Percentiles rank a stretch among this genome's conserved stretches.
Conservation (phyloP, 2,113 vertebrate species). For the cattle (Bos taurus) region ARS-UCD2.0 NC_037342.1:48289501-48290000, state of each 20-base stretch:
- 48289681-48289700: not conserved
- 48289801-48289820: not conserved
- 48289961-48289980: not conserved
- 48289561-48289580: accelerated
- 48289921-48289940: not conserved
- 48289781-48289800: not conserved
- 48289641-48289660: not conserved
- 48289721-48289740: not conserved
- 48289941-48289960: not conserved
- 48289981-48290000: not conserved
- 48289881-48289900: not conserved
- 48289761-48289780: not conserved
- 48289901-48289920: not conserved
- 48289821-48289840: not conserved
- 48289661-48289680: not conserved
- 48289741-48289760: not conserved
- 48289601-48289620: not conserved
- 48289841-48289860: not conserved
- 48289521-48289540: not conserved
- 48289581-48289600: not conserved
- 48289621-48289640: not conserved
- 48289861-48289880: not conserved
- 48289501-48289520: not conserved
- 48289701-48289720: not conserved
- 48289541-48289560: not conserved